Base-by-base conservation (phyloP, 2,888 invertebrate genomes). In the Nomada flava region DNA sequence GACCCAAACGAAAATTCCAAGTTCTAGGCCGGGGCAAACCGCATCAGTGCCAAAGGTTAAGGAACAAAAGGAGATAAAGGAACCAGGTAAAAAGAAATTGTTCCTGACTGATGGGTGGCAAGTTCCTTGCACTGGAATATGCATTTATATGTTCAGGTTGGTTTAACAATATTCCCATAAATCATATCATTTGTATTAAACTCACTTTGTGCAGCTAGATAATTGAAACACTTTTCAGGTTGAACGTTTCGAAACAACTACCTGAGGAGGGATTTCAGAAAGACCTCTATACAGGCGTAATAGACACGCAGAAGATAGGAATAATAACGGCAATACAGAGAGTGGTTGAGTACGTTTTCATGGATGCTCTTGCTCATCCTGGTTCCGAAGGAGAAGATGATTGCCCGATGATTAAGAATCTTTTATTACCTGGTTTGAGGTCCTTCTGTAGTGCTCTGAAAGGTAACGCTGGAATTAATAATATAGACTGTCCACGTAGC, bases 251-350 rank as follows among this genome's bases (percentile, higher is more conserved):
- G 84, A 98, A 98, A 91, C 97, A 98, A 92, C 94, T 98, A 86
- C 98, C 98, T 0, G 98, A 98, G 93, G 98, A 98, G 94, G 98
- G 98, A n/a, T 98, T 98, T 90, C 98, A 98, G 93, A 98, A 98
- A 94, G 98, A 94, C 72, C 89, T 93, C 1, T 97, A 96, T 90
- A 98, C 98, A 86, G 98, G 98, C 2, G 95, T 98, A 20, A 95
- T 98, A 53, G 97, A 98, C 91, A 96, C 96, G 0, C 95, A 95
- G 79, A 96, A 96, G 89, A 96, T 98, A 59, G 97, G 97, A 0
- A 94, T 98, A 84, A 97, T 98, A 78, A 97, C 98, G 1, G 97
- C 98, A 1, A 96, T 98, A 85, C 98, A 98, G 92, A 95, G 98
- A 52, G 96, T 98, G 15, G 96, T 98, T 92, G 97, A 98, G 89